These are phyloP conservation scores for Melanotaenia maccullochi DNA, from an alignment of 2,797 vertebrate genomes.

Conservation along the genomic window DNA sequence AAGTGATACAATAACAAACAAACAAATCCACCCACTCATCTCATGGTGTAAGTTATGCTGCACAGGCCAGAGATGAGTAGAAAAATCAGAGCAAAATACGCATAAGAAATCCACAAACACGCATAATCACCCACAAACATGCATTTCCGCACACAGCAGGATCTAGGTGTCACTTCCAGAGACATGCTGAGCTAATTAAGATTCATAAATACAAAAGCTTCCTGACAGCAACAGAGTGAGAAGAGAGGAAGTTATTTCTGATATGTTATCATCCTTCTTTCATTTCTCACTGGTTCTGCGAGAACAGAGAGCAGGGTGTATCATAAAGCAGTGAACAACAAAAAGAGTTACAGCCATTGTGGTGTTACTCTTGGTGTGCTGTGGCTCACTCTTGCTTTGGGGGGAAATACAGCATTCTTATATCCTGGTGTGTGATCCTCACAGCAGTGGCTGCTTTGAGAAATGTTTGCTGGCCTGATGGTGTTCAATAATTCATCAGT, in stretches of 20 bases:
- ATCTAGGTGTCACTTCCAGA: conserved; percentile 60
- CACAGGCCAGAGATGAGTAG: conserved; percentile 36
- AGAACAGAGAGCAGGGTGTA: conserved; percentile 12
- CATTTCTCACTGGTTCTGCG: conserved; percentile 2
- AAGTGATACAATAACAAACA: conserved; percentile 61
- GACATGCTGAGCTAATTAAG: conserved; percentile 64
- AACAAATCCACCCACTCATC: conserved; percentile 46
- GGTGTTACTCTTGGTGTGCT: not conserved
- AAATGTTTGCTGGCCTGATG: conserved; percentile 42
- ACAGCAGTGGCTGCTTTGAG: conserved; percentile 22
- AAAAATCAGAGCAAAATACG: conserved; percentile 20
- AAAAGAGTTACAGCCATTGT: conserved; percentile 11
- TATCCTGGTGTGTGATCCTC: conserved; percentile 28
- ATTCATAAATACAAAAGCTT: conserved; percentile 63
- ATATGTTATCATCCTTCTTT: conserved; percentile 17
- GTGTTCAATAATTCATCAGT: conserved; percentile 71
- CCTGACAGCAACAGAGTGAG: conserved; percentile 27
- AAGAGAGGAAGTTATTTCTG: conserved; percentile 14
- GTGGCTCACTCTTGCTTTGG: conserved; percentile 13
- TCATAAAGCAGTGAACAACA: conserved; percentile 8
- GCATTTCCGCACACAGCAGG: conserved; percentile 50
- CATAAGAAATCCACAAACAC: conserved; percentile 1
- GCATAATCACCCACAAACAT: conserved; percentile 19
- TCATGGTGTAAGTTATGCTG: conserved; percentile 36
- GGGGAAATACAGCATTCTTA: conserved; percentile 10